Evolutionary conservation across 1,140 invertebrate genomes (phyloP).

Genomic region (Musca vetustissima): DNA sequence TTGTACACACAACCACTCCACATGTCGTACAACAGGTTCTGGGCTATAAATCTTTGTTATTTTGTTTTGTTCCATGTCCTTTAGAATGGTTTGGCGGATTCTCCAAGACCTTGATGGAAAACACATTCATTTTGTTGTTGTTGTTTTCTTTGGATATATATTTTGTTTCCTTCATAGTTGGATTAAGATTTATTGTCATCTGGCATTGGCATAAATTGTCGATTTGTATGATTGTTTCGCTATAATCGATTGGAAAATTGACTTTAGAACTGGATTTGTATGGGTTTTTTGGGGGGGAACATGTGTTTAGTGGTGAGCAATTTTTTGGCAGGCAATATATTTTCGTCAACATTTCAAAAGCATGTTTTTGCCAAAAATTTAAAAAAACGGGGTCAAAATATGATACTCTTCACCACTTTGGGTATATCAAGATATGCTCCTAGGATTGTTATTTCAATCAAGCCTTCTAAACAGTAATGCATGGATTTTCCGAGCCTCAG

Average conservation of each 20-base stretch:
- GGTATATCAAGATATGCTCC: too few relatives aligned
- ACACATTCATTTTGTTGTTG: too few relatives aligned
- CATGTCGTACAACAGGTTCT: conserved; percentile 7
- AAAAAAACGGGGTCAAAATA: too few relatives aligned
- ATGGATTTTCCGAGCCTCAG: too few relatives aligned
- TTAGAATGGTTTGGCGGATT: too few relatives aligned
- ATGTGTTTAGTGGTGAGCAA: background rate
- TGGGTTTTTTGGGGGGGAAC: background rate
- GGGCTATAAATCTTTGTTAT: conserved; percentile 13
- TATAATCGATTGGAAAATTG: conserved; percentile 25
- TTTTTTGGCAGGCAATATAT: background rate
- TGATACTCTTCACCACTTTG: too few relatives aligned
- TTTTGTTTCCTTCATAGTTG: background rate
- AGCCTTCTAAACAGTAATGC: too few relatives aligned
- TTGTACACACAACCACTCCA: conserved; percentile 17
- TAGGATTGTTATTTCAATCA: too few relatives aligned
- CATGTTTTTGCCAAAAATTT: too few relatives aligned
- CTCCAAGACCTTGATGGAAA: background rate
- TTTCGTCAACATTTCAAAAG: background rate
- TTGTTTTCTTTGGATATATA: background rate
- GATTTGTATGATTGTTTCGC: conserved; percentile 24
- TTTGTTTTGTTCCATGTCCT: background rate
- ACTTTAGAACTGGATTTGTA: conserved; percentile 1
- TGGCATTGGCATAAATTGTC: conserved; percentile 25
- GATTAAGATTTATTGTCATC: conserved; percentile 24